Evolutionary conservation across 2,113 vertebrate genomes (phyloP).

Genomic region (Actenoides lindsayi): DNA sequence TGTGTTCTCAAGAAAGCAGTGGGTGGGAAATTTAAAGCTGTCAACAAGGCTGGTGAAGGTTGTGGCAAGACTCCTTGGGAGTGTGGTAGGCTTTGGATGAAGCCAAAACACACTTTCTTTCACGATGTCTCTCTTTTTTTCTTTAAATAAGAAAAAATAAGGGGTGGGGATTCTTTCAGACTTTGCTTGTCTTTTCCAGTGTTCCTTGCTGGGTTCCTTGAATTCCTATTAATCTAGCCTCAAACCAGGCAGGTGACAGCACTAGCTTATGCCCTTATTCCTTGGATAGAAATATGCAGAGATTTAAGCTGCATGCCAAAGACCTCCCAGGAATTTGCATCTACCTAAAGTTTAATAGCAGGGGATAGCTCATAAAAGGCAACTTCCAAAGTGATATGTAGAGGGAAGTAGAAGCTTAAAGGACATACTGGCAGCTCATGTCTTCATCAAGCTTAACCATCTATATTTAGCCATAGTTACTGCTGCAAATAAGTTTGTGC

Average conservation of each 20-base stretch:
- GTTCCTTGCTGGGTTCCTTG: neutral
- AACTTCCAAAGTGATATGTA: neutral
- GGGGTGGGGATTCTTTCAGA: neutral
- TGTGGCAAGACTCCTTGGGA: neutral
- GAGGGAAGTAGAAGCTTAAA: constrained; percentile 13
- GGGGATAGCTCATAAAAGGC: neutral
- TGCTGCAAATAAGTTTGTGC: constrained; percentile 20
- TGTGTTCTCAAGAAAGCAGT: neutral
- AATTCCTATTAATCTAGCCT: neutral
- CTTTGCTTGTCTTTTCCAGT: neutral
- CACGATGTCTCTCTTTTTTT: neutral
- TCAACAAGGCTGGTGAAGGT: neutral
- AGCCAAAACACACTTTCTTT: neutral
- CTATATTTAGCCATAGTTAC: neutral
- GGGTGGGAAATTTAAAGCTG: neutral
- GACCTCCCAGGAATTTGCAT: neutral
- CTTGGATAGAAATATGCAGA: neutral
- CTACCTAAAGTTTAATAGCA: neutral
- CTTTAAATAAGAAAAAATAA: neutral
- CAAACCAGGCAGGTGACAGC: neutral
- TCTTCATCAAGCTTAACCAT: neutral
- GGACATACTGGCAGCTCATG: neutral
- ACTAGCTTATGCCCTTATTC: neutral
- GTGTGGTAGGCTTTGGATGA: neutral
- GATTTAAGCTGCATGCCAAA: neutral